Conservation (phyloP, 2,797 vertebrate genomes). For the Anguilla pacifica region DNA sequence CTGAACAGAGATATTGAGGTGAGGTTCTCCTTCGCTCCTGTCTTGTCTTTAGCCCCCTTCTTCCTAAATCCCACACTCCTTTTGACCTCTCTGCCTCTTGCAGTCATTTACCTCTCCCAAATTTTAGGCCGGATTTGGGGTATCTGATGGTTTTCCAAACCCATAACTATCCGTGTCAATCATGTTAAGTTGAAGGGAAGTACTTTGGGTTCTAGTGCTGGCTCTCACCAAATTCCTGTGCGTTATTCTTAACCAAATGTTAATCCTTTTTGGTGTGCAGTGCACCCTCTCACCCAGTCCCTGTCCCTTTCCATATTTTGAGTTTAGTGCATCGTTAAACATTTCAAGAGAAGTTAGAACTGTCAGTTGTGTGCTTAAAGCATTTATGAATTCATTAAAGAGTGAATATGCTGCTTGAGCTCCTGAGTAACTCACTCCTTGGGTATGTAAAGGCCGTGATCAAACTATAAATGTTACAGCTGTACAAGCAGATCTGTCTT, state of each 20-base stretch:
- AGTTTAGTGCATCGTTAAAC: neutral
- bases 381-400: neutral
- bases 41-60: neutral
- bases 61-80: neutral
- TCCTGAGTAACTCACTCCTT: neutral
- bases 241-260: neutral
- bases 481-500: neutral
- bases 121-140: neutral
- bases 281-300: neutral
- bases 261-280: neutral
- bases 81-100: neutral
- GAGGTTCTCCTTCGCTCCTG: neutral
- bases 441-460: neutral
- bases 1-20: slow-evolving; percentile 11
- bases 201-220: neutral
- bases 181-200: neutral
- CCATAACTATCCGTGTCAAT: neutral
- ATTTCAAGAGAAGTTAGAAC: neutral
- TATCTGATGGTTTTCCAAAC: neutral
- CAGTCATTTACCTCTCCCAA: neutral
- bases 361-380: too few species aligned
- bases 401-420: neutral
- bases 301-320: neutral
- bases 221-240: neutral
- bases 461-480: neutral